phyloP scores from a whole-genome alignment of 2,888 invertebrate species.

The Limnephilus rhombicus region DNA sequence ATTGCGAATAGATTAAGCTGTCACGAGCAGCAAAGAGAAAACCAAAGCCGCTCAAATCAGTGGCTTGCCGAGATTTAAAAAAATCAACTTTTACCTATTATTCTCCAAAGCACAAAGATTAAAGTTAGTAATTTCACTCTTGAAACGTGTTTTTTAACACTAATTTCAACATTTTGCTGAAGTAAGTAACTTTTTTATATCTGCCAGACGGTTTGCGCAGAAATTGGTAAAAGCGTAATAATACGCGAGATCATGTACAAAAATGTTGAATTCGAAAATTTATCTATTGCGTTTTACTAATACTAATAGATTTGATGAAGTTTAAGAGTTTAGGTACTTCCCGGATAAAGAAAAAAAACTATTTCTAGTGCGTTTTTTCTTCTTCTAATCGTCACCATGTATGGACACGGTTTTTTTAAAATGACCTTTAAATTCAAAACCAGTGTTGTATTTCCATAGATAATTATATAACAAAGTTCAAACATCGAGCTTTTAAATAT shows the following conservation, averaged over 20 bases:
- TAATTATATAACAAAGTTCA: no score
- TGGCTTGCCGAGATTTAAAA: background rate
- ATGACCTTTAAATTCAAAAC: no score
- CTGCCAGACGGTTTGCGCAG: no score
- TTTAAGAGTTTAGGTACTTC: no score
- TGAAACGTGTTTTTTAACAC: background rate
- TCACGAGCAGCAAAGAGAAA: constrained; percentile 31
- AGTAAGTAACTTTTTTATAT: background rate
- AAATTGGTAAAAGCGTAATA: no score
- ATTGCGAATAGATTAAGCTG: constrained; percentile 36
- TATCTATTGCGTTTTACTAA: background rate
- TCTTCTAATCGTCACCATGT: no score
- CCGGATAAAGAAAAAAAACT: no score
- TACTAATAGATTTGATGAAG: background rate
- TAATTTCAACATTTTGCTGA: background rate
- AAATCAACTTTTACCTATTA: background rate
- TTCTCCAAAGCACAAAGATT: background rate
- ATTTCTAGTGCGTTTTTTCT: no score
- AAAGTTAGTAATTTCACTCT: background rate
- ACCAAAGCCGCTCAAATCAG: background rate
- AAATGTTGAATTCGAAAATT: background rate
- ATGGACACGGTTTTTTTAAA: no score
- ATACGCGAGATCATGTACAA: no score
- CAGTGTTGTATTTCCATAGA: no score
- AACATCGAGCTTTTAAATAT: no score